Conservation (phyloP, 2,797 vertebrate species). For the Pelobates cultripes region DNA sequence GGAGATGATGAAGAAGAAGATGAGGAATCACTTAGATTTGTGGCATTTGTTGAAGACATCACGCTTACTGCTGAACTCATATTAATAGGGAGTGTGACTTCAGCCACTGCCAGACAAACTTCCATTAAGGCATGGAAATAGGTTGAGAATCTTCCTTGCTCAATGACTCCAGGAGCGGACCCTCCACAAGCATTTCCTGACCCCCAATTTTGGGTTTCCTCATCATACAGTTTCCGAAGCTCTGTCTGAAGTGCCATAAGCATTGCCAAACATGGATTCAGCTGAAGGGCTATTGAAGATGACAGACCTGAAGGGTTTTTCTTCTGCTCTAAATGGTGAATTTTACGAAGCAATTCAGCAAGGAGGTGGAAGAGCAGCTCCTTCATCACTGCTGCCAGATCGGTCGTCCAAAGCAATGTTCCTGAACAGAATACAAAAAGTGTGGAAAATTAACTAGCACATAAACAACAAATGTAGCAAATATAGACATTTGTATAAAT, state of each 20-base stretch:
- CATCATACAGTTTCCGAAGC: conserved; percentile 91
- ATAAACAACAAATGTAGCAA: too few relatives aligned
- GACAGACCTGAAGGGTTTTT: conserved; percentile 85
- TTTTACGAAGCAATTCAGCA: conserved; percentile 92
- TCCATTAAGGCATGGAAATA: conserved; percentile 98
- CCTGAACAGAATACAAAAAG: conserved; percentile 66
- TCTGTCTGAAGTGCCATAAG: conserved; percentile 96
- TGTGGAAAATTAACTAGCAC: too few relatives aligned
- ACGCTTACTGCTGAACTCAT: conserved; percentile 80
- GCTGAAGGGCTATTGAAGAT: conserved; percentile 91
- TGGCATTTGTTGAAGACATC: conserved; percentile 84
- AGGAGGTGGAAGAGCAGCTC: conserved; percentile 92
- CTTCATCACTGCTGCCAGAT: conserved; percentile 91
- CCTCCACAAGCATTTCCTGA: conserved; percentile 75
- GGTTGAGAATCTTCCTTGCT: conserved; percentile 94
- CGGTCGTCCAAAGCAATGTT: conserved; percentile 94
- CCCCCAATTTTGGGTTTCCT: conserved; percentile 93
- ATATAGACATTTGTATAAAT: too few relatives aligned
- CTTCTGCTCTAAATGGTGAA: conserved; percentile 88
- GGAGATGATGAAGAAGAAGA: conserved; percentile 95
- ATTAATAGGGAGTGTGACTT: conserved; percentile 93
- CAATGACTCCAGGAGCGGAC: conserved; percentile 74
- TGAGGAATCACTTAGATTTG: conserved; percentile 93
- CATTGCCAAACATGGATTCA: conserved; percentile 94
- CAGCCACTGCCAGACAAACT: conserved; percentile 91